phyloP scores from a whole-genome alignment of 2,888 invertebrate species.

The Aphodius granarius region DNA sequence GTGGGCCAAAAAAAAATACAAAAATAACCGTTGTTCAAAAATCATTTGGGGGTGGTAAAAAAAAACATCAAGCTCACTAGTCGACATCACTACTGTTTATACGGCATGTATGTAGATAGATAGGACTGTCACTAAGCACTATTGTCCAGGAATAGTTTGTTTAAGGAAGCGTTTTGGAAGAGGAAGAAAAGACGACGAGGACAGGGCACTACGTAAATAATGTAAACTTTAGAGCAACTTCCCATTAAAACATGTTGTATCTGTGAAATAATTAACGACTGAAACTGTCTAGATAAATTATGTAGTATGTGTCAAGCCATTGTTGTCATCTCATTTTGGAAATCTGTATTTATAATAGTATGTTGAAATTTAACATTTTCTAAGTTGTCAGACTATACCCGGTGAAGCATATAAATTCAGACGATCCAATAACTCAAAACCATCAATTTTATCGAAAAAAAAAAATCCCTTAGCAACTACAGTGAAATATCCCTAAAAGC shows the following conservation, averaged over 20 bases:
- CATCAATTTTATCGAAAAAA: too few relatives aligned
- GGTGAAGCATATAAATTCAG: too few relatives aligned
- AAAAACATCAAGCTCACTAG: background rate
- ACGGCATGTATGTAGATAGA: background rate
- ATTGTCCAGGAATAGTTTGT: conserved; percentile 29
- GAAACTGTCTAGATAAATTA: too few relatives aligned
- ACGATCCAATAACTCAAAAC: too few relatives aligned
- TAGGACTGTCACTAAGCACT: conserved; percentile 23
- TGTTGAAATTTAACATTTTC: too few relatives aligned
- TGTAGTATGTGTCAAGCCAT: background rate
- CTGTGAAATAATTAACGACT: too few relatives aligned
- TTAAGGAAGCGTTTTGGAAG: conserved; percentile 16
- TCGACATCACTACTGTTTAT: background rate
- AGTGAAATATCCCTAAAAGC: too few relatives aligned
- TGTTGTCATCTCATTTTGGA: too few relatives aligned
- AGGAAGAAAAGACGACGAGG: background rate
- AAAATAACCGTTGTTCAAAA: conserved; percentile 30
- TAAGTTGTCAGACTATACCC: too few relatives aligned
- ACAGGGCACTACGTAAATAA: background rate
- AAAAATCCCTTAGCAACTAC: too few relatives aligned
- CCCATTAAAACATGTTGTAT: too few relatives aligned
- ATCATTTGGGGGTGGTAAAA: conserved; percentile 9
- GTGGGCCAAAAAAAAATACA: conserved; percentile 25
- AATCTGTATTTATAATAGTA: too few relatives aligned
- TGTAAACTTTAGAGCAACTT: background rate